Base-by-base conservation (phyloP, 2,113 vertebrate genomes). In the Rhadina sibilatrix region DNA sequence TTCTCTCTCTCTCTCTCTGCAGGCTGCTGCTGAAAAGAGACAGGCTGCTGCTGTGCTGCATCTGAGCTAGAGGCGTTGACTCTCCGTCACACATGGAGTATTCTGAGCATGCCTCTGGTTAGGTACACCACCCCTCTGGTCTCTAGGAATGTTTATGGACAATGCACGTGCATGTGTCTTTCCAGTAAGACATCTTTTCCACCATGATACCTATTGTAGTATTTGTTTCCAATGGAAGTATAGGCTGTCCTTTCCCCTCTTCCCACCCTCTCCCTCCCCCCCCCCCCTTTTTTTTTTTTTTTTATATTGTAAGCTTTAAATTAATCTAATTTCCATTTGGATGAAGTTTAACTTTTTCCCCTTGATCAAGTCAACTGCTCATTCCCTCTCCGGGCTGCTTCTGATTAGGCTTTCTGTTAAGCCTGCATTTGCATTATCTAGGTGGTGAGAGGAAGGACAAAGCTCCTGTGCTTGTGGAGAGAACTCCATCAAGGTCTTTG, bases 251-350 rank as follows among this genome's bases (percentile, higher is more conserved):
- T 81, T 92, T 30, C 27, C 10, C 10, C 7, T 4, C 31, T 5
- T 4, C 5, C 2, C 7, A 3, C 6, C 4, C 14, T 3, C 12
- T 2, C 2, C 4, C 7, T 1, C 5, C 0, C 37, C 37, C n/a
- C n/a, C n/a, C n/a, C n/a, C n/a, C n/a, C n/a, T n/a, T n/a, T n/a
- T n/a, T n/a, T 4, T 31, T 50, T 13, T 33, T 54, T 37, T 30
- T 42, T 11, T 15, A 49, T 38, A 75, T 4, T 57, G 2, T 40
- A 83, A 79, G 49, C 18, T 87, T 88, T 59, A 90, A 90, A 79
- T 87, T 89, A 93, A 77, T 61, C 46, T 90, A 20, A 80, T 80
- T 90, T 87, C 50, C 60, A 46, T 91, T 70, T 93, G 83, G 72
- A 85, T 93, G 61, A 89, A 91, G 10, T 46, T 57, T 22, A 87